Base-by-base conservation (phyloP, 2,888 invertebrate species). In the Geophilus truncorum region DNA sequence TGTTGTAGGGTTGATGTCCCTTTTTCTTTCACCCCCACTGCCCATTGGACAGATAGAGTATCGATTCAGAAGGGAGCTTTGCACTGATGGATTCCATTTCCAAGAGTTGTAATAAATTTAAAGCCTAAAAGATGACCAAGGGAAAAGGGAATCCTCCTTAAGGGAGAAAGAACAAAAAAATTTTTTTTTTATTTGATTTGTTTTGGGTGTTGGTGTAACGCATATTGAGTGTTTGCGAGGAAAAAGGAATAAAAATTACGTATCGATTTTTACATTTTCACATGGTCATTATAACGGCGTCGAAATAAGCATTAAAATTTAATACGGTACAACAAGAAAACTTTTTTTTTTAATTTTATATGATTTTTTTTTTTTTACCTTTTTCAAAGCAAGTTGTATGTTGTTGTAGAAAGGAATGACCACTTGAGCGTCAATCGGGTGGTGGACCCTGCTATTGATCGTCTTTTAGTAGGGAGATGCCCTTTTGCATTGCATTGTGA, bases 1-100 rank as follows among this genome's bases (percentile, higher is more conserved):
- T 70, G 70, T 70, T 70, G 70, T 70, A 70, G 70, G 70, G 70
- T 70, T 70, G 70, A 70, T 70, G 70, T 70, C 70, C 70, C 70
- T 28, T 70, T 70, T 28, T 28, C 70, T 70, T 70, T 70, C 70
- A 70, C 70, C 70, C 70, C 70, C 70, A 70, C 70, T 70, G 70
- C 70, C 70, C 70, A 70, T 70, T 70, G 70, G 70, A 70, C 70
- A 70, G 70, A 70, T 70, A 70, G 70, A 70, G 70, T 70, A 70
- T 70, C 70, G 70, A 70, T 70, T 70, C 70, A 70, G 70, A 70
- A 28, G 70, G 70, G 70, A 28, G 70, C 70, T 70, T 70, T 70
- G 70, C 70, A 70, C 70, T 70, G 70, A 70, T 70, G 70, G 70
- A 70, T 70, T 70, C 70, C 70, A 70, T 70, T 70, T 70, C 70